Evolutionary conservation across 1,140 invertebrate genomes (phyloP).

Genomic region (Papilio glaucus): DNA sequence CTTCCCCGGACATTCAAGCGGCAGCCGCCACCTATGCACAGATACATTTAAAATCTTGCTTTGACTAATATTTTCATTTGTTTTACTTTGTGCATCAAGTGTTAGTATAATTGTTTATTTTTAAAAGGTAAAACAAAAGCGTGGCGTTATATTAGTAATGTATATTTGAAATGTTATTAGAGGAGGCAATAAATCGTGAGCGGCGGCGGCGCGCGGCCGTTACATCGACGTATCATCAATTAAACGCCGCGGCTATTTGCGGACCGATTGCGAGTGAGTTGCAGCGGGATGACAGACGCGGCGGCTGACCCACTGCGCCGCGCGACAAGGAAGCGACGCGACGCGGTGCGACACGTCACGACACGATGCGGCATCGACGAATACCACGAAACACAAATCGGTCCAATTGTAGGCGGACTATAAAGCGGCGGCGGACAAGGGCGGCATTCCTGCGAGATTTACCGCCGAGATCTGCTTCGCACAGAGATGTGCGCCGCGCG

Average conservation of each 20-base stretch:
- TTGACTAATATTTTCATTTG: not conserved
- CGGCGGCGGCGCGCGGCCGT: not conserved
- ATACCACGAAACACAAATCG: not conserved
- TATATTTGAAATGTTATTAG: conserved; percentile 12
- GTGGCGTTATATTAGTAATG: not conserved
- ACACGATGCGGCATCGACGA: not conserved
- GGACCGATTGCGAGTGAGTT: not conserved
- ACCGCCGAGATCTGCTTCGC: not conserved
- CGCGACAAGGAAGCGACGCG: conserved; percentile 31
- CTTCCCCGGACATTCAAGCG: too few relatives aligned
- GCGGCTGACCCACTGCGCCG: not conserved
- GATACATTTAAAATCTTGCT: not conserved
- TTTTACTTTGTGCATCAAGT: not conserved
- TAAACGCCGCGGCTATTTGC: not conserved
- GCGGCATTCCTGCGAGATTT: not conserved
- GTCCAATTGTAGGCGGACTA: not conserved
- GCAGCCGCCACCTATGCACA: too few relatives aligned
- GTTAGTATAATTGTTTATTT: not conserved
- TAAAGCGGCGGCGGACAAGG: not conserved
- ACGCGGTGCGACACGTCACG: conserved; percentile 29
- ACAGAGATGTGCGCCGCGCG: conserved; percentile 20
- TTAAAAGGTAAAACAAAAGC: not conserved
- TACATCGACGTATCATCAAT: conserved; percentile 28
- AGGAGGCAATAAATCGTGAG: conserved; percentile 17
- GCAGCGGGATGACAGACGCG: not conserved